These are phyloP conservation scores for Seriola quinqueradiata DNA, from an alignment of 2,113 vertebrate species.

Conservation along the genomic window DNA sequence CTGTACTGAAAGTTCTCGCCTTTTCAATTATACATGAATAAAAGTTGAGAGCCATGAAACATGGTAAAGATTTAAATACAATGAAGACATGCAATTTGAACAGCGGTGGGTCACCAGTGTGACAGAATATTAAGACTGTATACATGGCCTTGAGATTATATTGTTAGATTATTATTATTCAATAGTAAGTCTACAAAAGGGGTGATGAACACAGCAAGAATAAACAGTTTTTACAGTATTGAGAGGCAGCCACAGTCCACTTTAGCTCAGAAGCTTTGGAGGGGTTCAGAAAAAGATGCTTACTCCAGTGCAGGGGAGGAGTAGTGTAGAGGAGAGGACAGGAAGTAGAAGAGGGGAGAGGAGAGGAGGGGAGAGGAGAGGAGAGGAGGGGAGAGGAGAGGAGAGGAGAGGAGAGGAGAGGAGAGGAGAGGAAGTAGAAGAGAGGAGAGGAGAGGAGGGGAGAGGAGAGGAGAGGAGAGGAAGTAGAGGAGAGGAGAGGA, in stretches of 20 bases:
- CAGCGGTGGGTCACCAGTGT: conserved; percentile 10
- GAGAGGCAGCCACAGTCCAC: conserved; percentile 49
- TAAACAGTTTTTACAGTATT: conserved; percentile 53
- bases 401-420: conserved; percentile 7
- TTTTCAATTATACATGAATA: neutral
- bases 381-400: conserved; percentile 17
- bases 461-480: conserved; percentile 16
- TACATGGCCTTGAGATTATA: conserved; percentile 17
- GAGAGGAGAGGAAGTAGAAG: conserved; percentile 8
- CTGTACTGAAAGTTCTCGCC: neutral
- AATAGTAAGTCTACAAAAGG: neutral
- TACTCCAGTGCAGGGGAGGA: conserved; percentile 50
- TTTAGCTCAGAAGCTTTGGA: conserved; percentile 47
- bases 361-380: conserved; percentile 7
- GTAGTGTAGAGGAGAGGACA: conserved; percentile 2
- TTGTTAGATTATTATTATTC: neutral
- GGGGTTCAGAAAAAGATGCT: conserved; percentile 37
- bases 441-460: conserved; percentile 11
- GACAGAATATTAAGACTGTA: neutral
- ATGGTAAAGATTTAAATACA: conserved; percentile 21
- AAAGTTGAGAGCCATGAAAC: conserved; percentile 7
- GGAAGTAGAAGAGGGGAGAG: conserved; percentile 33
- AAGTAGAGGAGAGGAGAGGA: conserved; percentile 32
- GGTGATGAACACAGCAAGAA: conserved; percentile 45
- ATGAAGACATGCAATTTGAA: conserved; percentile 30